Evolutionary conservation across 2,888 invertebrate species (phyloP).

Genomic region (Oligia latruncula): DNA sequence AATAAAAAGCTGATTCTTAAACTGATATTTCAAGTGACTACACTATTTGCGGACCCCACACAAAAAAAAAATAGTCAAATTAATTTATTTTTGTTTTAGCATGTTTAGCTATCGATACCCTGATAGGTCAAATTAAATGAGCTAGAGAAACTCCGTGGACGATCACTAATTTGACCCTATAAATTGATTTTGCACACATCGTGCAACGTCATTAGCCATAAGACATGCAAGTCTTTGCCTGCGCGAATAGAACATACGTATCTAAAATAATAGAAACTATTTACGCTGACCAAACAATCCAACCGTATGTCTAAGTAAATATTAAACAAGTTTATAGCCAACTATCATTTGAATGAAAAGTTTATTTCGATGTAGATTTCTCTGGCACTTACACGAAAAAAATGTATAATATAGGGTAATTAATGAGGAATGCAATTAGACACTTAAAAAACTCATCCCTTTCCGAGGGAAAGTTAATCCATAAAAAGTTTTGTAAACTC

Average conservation of each 20-base stretch:
- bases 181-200: not conserved
- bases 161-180: too few species aligned
- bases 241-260: not conserved
- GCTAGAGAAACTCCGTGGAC: too few species aligned
- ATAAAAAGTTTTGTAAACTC: slow-evolving; percentile 54
- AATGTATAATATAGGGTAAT: slow-evolving; percentile 11
- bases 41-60: too few species aligned
- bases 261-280: not conserved
- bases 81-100: too few species aligned
- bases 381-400: slow-evolving; percentile 27
- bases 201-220: not conserved
- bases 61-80: too few species aligned
- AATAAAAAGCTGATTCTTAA: too few species aligned
- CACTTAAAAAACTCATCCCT: slow-evolving; percentile 28
- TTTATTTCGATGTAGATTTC: slow-evolving; percentile 17
- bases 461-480: slow-evolving; percentile 44
- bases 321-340: slow-evolving; percentile 37
- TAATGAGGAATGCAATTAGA: slow-evolving; percentile 46
- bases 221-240: not conserved
- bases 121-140: too few species aligned
- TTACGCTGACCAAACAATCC: not conserved
- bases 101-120: too few species aligned
- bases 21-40: too few species aligned
- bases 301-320: slow-evolving; percentile 29
- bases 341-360: slow-evolving; percentile 32